These are phyloP conservation scores for Andrena hattorfiana DNA, from an alignment of 2,888 invertebrate genomes.

Conservation along the genomic window DNA sequence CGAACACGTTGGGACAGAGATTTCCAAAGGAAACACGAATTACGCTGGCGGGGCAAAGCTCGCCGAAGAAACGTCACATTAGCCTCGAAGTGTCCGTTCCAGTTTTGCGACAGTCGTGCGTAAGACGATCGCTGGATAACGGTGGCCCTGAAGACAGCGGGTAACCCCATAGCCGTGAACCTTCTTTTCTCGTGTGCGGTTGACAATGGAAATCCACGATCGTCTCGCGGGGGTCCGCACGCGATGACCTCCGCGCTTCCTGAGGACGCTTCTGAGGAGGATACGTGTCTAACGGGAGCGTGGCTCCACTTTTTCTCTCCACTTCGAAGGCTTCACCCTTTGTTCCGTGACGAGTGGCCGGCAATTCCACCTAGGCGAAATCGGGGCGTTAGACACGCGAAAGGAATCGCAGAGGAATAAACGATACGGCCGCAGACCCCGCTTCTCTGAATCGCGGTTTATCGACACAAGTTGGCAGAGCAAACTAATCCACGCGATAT, in stretches of 20 bases:
- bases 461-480: no score
- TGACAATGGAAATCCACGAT: constrained; percentile 77
- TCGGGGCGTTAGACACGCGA: constrained; percentile 30
- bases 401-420: neutral
- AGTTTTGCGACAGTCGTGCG: constrained; percentile 51
- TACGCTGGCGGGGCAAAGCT: no score
- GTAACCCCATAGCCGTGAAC: constrained; percentile 75
- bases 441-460: neutral
- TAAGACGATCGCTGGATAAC: constrained; percentile 70
- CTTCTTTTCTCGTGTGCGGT: constrained; percentile 67
- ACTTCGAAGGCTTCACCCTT: constrained; percentile 44
- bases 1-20: no score
- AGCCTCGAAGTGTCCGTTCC: constrained; percentile 44
- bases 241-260: constrained; percentile 80
- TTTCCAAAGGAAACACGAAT: no score
- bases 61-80: neutral
- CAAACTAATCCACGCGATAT: constrained; percentile 34
- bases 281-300: constrained; percentile 77
- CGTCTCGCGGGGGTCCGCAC: constrained; percentile 75
- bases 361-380: neutral
- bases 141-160: constrained; percentile 74
- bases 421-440: neutral
- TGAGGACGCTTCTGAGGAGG: constrained; percentile 76
- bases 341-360: constrained; percentile 10
- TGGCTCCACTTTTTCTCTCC: constrained; percentile 43